These are phyloP conservation scores for Spea multiplicata DNA, from an alignment of 2,113 vertebrate species.

Conservation along the genomic window DNA sequence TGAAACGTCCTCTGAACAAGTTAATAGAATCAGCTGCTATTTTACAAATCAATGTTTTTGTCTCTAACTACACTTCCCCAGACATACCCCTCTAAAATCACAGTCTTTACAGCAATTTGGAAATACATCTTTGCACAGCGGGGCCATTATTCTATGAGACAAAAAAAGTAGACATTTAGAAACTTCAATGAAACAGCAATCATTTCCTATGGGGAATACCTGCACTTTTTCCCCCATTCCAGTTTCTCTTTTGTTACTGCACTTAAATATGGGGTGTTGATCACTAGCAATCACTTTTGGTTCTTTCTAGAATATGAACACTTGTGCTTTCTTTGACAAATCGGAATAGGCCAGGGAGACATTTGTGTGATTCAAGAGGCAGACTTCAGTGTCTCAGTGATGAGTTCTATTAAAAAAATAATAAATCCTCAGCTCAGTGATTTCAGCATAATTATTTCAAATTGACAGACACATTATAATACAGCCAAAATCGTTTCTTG, in stretches of 20 bases:
- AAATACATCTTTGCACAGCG: constrained; percentile 48
- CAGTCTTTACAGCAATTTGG: constrained; percentile 29
- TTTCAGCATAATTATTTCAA: constrained; percentile 49
- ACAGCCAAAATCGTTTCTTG: constrained; percentile 32
- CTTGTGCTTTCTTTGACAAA: constrained; percentile 40
- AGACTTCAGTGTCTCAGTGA: constrained; percentile 42
- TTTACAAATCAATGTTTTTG: constrained; percentile 42
- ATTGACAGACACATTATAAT: constrained; percentile 48
- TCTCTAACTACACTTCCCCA: constrained; percentile 30
- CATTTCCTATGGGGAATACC: constrained; percentile 45
- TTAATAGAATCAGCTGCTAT: constrained; percentile 42
- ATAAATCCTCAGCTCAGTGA: constrained; percentile 48
- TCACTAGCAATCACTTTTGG: constrained; percentile 39
- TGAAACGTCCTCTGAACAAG: constrained; percentile 20
- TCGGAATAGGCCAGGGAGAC: constrained; percentile 41
- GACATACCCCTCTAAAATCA: constrained; percentile 40
- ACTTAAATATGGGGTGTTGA: constrained; percentile 42
- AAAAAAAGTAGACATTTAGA: constrained; percentile 20
- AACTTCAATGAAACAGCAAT: constrained; percentile 10
- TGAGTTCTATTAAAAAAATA: constrained; percentile 50
- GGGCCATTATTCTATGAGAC: constrained; percentile 43
- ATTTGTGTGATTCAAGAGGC: constrained; percentile 49
- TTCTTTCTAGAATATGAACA: constrained; percentile 32
- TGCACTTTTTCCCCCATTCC: constrained; percentile 44
- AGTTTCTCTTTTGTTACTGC: constrained; percentile 38